Base-by-base conservation (phyloP, 2,113 vertebrate species). In the Aphelocoma coerulescens region DNA sequence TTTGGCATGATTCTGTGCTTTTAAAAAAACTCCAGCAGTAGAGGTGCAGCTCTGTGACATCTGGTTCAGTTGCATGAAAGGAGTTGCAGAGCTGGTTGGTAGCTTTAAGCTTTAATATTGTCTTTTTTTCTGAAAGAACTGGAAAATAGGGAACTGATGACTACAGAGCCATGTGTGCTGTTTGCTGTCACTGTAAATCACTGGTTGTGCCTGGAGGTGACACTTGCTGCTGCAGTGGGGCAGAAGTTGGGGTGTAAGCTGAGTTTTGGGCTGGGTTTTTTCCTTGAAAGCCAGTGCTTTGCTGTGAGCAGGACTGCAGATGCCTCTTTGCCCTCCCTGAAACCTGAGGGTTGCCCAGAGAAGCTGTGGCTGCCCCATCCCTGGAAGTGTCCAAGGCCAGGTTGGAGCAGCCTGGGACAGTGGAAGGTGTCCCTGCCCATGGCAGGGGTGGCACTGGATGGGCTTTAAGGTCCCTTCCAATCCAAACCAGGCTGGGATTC, bases 391-490 rank as follows among this genome's bases (percentile, higher is more conserved):
- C n/a, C n/a, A n/a, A n/a, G n/a, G n/a, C n/a, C n/a, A n/a, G n/a
- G n/a, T 1, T 49, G 85, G 43, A 27, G 21, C 67, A 43, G 0
- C 59, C 77, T 52, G 69, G 52, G 18, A 9, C 3, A 8, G 61
- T 3, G 66, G 46, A 0, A 32, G 23, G 28, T 46, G 78, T 68
- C 19, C 54, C 69, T 67, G 54, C 52, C 41, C 52, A 5, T 5
- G 44, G 43, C 51, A 43, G 41, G 16, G n/a, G 4, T 71, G 75
- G 16, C 8, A 6, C 32, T 22, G 44, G 22, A 0, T 16, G 37
- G 9, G 3, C 1, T 61, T 11, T 26, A 1, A 3, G 54, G 8
- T 15, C 11, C n/a, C 28, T n/a, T 18, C 39, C 55, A 1, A 5
- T 8, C 30, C 48, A n/a, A 21, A 35, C n/a, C 69, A 51, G 37